phyloP scores from a whole-genome alignment of 2,113 vertebrate species.

The Urocitellus parryii region DNA sequence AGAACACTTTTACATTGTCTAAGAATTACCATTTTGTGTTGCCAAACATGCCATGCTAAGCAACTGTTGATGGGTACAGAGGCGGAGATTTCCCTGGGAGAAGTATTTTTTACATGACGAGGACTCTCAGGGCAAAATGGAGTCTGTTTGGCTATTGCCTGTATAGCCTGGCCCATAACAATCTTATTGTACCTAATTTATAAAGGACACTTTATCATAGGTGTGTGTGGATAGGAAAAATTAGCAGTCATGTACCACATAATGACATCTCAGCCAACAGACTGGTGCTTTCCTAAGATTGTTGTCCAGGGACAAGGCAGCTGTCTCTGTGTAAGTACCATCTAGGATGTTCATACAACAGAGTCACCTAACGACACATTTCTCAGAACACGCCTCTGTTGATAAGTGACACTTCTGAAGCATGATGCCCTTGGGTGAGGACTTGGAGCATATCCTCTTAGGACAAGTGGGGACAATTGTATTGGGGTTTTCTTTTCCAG shows the following conservation, averaged over 20 bases:
- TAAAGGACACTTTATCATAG: neutral
- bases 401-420: neutral
- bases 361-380: neutral
- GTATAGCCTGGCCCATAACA: too few species aligned
- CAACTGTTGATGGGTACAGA: too few species aligned
- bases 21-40: too few species aligned
- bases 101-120: too few species aligned
- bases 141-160: too few species aligned
- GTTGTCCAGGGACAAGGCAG: neutral
- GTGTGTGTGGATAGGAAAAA: neutral
- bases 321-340: too few species aligned
- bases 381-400: neutral
- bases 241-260: neutral
- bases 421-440: neutral
- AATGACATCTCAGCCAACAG: neutral
- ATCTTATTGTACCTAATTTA: neutral
- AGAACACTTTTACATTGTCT: too few species aligned
- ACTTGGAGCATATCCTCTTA: too few species aligned
- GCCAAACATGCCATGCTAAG: too few species aligned
- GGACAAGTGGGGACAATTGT: neutral
- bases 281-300: neutral
- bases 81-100: too few species aligned
- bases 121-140: too few species aligned
- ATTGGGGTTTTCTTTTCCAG: neutral
- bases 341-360: neutral